Base-by-base conservation (phyloP, 1,140 invertebrate species). In the Ganaspis sp. region DNA sequence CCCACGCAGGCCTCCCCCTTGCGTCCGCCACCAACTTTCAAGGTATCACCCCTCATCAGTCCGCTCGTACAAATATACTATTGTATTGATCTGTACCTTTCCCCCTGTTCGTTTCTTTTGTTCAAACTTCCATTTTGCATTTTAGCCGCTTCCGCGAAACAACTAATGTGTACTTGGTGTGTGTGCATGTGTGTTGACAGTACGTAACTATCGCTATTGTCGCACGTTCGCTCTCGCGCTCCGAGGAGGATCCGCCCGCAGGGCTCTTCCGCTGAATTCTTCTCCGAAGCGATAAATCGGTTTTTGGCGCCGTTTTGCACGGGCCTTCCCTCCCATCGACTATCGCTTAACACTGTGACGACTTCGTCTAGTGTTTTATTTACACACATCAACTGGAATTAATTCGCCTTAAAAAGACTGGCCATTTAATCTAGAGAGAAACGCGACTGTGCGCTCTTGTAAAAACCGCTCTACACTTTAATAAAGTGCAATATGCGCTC, bases 101-200 rank as follows among this genome's bases (percentile, higher is more conserved):
- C 23, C 71, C 64, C 77, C 45, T 49, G 73, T 69, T 71, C 53
- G 19, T 71, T 72, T 78, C 87, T 88, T 88, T 88, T 88, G 86
- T 88, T 88, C 82, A 17, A 76, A 78, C 73, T 83, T 81, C 80
- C 82, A 82, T 87, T 87, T 87, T 82, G 85, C 85, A 86, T 85
- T 87, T 85, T 85, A 86, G 85, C 82, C 81, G 85, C 83, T 87
- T 88, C 84, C 85, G 87, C 87, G 85, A 87, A 88, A 87, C 86
- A 88, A 88, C 86, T 88, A 88, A 88, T 88, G 86, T 80, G 80
- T 54, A 49, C 69, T 49, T 49, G 45, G 45, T 49, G 69, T 70
- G 29, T 29, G n/a, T 53, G 23, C 17, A 37, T 26, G 70, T 17
- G 45, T 29, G 71, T 53, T 38, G 73, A 75, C 64, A 53, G 70